A percentile compares a stretch with the other conserved stretches of the same genome.
Evolutionary conservation across 2,888 invertebrate species (phyloP).

Genomic region (Creontiades dilutus): DNA sequence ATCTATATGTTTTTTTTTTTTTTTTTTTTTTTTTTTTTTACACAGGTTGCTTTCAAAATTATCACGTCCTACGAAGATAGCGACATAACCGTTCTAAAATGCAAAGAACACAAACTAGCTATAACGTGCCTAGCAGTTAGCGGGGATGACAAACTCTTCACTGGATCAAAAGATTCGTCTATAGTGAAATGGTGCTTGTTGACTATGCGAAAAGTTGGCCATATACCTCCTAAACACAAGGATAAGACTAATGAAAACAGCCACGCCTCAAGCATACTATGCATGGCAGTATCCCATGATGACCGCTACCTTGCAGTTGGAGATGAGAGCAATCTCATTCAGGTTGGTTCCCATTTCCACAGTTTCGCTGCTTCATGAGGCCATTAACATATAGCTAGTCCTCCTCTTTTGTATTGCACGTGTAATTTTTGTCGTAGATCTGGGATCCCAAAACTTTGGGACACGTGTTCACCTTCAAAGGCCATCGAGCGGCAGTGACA

Average conservation of each 20-base stretch:
- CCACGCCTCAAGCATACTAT: conserved; percentile 75
- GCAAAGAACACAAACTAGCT: conserved; percentile 88
- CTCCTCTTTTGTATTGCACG: not conserved
- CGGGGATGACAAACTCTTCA: conserved; percentile 86
- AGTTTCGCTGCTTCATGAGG: too few species aligned
- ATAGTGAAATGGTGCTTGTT: conserved; percentile 87
- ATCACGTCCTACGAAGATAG: conserved; percentile 75
- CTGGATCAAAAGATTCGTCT: conserved; percentile 92
- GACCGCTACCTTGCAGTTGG: conserved; percentile 82
- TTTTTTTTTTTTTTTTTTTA: not conserved
- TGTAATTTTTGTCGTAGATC: conserved; percentile 79
- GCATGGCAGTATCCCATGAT: conserved; percentile 75
- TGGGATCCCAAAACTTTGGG: conserved; percentile 90
- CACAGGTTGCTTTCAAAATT: conserved; percentile 82
- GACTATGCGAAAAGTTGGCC: conserved; percentile 81
- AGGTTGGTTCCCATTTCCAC: not conserved
- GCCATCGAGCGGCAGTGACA: conserved; percentile 86
- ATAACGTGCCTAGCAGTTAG: conserved; percentile 91
- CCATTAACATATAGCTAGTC: too few species aligned
- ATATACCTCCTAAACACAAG: conserved; percentile 77
- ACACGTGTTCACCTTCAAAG: conserved; percentile 88
- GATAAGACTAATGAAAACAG: conserved; percentile 78
- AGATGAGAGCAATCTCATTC: conserved; percentile 84
- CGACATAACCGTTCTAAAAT: conserved; percentile 81
- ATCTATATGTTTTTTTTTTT: not conserved